Evolutionary conservation across 1,140 invertebrate species (phyloP).

Genomic region (Lanistes nyassanus): DNA sequence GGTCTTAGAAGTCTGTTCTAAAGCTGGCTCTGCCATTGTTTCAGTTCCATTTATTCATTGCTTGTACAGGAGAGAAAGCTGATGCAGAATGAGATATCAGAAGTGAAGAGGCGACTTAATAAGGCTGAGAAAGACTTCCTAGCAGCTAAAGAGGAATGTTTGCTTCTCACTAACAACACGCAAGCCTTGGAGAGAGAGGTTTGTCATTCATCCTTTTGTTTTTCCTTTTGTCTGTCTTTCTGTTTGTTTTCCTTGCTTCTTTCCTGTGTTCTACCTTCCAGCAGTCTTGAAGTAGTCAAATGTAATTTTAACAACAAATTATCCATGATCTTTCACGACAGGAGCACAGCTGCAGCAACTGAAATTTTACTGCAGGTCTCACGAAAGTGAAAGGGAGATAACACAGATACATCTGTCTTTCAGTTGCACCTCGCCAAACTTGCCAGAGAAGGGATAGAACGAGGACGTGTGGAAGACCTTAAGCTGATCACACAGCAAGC

Average conservation of each 20-base stretch:
- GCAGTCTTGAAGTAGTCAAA: too few relatives aligned
- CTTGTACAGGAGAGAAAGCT: constrained; percentile 47
- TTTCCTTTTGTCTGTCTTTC: not conserved
- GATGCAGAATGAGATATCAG: constrained; percentile 46
- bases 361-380: constrained; percentile 4
- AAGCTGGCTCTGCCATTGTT: too few relatives aligned
- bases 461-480: constrained; percentile 54
- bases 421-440: constrained; percentile 59
- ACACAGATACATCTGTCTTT: constrained; percentile 13
- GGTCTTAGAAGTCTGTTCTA: too few relatives aligned
- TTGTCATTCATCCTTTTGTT: not conserved
- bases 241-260: not conserved
- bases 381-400: too few relatives aligned
- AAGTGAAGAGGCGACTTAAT: constrained; percentile 47
- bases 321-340: too few relatives aligned
- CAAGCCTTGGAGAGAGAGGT: constrained; percentile 59
- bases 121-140: constrained; percentile 55
- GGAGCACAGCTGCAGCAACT: not conserved
- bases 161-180: constrained; percentile 45
- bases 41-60: not conserved
- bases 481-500: constrained; percentile 49
- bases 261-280: too few relatives aligned
- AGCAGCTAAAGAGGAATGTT: constrained; percentile 56
- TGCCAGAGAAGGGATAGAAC: constrained; percentile 58
- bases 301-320: too few relatives aligned